Evolutionary conservation across 2,113 vertebrate species (phyloP), one percentile per base, ranked within the genome.

Genomic region (Pseudonaja textilis): DNA sequence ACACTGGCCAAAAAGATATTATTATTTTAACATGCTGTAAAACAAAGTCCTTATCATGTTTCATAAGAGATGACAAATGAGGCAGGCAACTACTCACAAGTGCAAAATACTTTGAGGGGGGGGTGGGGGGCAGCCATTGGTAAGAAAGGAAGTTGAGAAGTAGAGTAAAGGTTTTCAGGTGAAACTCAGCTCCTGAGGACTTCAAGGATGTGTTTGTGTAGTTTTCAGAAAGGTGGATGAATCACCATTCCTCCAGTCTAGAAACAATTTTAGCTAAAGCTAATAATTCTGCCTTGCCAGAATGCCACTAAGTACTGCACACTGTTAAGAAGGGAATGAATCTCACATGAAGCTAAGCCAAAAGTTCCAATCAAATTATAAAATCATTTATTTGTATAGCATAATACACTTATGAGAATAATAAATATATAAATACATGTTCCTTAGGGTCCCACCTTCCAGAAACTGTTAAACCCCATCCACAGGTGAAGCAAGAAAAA

Each of bases 1-100:
- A 91, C 94, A 95, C 92, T 74, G 92, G 89, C 85, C 89, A 59
- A 50, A 92, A 85, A 57, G 55, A n/a, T n/a, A n/a, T n/a, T n/a
- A 64, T 93, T 90, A 54, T 47, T 64, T 87, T 85, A 64, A 54
- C 25, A 54, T 90, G n/a, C 22, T 54, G 22, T 29, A 87, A 90
- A 64, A 42, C 81, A 57, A 93, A 89, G 29, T 50, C 55, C 45
- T 86, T 74, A 90, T 55, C 39, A 86, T 90, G 42, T 56, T 61
- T 93, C 64, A 34, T 39, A 12, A 45, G 69, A 16, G 22, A 20
- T 42, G 5, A 34, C 1, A 88, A 92, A 89, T 11, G 56, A 89
- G 50, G 52, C 26, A 8, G 9, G 12, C 50, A n/a, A 52, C 1
- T 59, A 34, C 29, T 9, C 55, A 23, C 5, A 54, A 69, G 74